phyloP scores from a whole-genome alignment of 2,888 invertebrate species.

The Andrena chrysosceles region DNA sequence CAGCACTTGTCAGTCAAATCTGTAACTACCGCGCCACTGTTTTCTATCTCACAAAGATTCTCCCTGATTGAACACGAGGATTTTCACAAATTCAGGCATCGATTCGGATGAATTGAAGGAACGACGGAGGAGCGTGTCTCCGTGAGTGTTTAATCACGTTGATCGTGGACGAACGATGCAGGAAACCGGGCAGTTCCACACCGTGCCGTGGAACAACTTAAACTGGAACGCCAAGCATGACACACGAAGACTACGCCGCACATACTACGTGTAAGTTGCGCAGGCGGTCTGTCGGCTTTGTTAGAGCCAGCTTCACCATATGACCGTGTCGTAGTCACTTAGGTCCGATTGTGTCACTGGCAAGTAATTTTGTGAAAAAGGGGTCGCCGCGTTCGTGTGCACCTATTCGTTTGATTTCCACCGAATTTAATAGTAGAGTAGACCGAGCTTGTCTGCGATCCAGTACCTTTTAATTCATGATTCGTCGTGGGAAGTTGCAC shows the following conservation, averaged over 20 bases:
- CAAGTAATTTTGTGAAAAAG: conserved; percentile 19
- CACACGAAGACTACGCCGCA: conserved; percentile 65
- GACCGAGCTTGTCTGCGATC: not conserved
- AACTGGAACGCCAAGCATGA: conserved; percentile 81
- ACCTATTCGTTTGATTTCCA: not conserved
- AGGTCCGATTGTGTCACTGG: conserved; percentile 30
- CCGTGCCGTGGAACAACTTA: conserved; percentile 73
- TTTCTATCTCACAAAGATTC: not conserved
- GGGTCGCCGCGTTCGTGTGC: not conserved
- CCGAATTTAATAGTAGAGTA: not conserved
- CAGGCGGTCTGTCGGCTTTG: conserved; percentile 59
- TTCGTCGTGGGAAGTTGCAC: not conserved
- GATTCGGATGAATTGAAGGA: not conserved
- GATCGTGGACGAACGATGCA: not conserved
- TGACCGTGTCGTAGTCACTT: conserved; percentile 33
- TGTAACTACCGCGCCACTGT: not conserved
- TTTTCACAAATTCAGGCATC: not conserved
- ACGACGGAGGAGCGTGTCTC: no score
- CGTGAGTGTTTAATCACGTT: not conserved
- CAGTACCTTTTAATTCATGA: not conserved
- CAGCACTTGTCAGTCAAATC: not conserved
- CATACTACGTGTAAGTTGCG: conserved; percentile 58
- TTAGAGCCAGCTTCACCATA: conserved; percentile 34
- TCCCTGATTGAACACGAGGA: not conserved
- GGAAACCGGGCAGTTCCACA: conserved; percentile 33